Base-by-base conservation (phyloP, 1,140 invertebrate genomes). In the Trialeurodes vaporariorum region DNA sequence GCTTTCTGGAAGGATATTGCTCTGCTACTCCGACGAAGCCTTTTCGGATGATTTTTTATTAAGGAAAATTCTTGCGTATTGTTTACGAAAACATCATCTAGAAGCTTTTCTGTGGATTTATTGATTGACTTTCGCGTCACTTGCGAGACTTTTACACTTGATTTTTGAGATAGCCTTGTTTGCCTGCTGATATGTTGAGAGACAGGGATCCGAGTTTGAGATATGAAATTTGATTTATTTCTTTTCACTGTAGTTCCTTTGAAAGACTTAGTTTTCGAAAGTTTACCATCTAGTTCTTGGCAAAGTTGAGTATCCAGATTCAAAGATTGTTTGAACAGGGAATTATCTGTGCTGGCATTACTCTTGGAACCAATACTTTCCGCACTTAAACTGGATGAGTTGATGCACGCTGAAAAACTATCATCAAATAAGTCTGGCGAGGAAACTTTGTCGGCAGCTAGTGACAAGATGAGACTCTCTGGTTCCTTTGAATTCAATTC, bases 281-380 rank as follows among this genome's bases (percentile, higher is more conserved):
- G 49, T 64, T 27, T 25, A 2, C 26, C 26, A 64, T 71, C 68
- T 17, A 69, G 9, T 40, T 67, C 27, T 25, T 69, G 26, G 27
- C 63, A 67, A 60, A 69, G 60, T 63, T 71, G 68, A 25, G 70
- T 67, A 24, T 71, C 58, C 58, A 71, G 64, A 22, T 60, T 65
- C 61, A 71, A 65, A 34, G 67, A 63, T 59, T 68, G 61, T 23
- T 61, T 49, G 63, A 64, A 68, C 67, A 64, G 58, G 9, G 62
- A 63, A 22, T 21, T 59, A 34, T 68, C 67, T 59, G 64, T 59
- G 2, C 23, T 27, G 34, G 59, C 26, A 34, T 22, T 24, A 17
- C 0, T 64, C 21, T 68, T 23, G 27, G 27, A 61, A 61, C 12
- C 34, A 22, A 1, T 23, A 66, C 65, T 67, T 27, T 26, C 61